Percentiles rank a stretch among this genome's conserved stretches.
These are phyloP conservation scores for Drosophila fulvimacula DNA, from an alignment of 2,888 invertebrate species.

Conservation along the genomic window DNA sequence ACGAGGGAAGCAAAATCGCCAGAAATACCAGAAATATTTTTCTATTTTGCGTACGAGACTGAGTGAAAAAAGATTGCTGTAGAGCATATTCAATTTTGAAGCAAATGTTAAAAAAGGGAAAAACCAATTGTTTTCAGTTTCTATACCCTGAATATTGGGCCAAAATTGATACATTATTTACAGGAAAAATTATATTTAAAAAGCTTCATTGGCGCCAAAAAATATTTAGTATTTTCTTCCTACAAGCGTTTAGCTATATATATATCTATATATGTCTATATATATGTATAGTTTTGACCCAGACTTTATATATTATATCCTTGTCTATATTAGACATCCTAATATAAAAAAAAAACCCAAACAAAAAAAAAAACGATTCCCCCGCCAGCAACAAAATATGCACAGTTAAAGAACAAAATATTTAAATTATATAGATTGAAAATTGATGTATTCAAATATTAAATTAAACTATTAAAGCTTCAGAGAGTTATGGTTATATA, in stretches of 20 bases:
- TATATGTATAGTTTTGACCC: constrained; percentile 61
- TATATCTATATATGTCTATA: constrained; percentile 43
- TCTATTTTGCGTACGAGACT: constrained; percentile 74
- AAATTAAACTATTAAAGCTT: constrained; percentile 17
- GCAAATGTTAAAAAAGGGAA: constrained; percentile 26
- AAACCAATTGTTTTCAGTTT: constrained; percentile 40
- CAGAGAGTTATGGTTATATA: constrained; percentile 33
- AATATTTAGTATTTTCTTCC: constrained; percentile 46
- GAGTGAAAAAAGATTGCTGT: constrained; percentile 60
- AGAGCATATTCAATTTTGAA: constrained; percentile 48
- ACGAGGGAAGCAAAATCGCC: constrained; percentile 65
- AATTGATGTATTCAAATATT: constrained; percentile 10
- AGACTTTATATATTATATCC: constrained; percentile 52
- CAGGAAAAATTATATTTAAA: constrained; percentile 58
- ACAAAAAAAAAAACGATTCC: constrained; percentile 16
- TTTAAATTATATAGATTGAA: constrained; percentile 2
- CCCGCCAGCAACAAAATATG: constrained; percentile 32
- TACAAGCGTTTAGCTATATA: constrained; percentile 53
- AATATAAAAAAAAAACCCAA: constrained; percentile 45
- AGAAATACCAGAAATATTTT: constrained; percentile 60
- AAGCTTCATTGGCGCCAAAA: constrained; percentile 60
- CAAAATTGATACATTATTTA: constrained; percentile 49
- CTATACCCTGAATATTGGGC: constrained; percentile 40
- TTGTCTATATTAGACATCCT: constrained; percentile 79
- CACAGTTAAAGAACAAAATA: constrained; percentile 38